These are phyloP conservation scores for Archilochus colubris DNA, from an alignment of 2,113 vertebrate genomes.

Conservation along the genomic window DNA sequence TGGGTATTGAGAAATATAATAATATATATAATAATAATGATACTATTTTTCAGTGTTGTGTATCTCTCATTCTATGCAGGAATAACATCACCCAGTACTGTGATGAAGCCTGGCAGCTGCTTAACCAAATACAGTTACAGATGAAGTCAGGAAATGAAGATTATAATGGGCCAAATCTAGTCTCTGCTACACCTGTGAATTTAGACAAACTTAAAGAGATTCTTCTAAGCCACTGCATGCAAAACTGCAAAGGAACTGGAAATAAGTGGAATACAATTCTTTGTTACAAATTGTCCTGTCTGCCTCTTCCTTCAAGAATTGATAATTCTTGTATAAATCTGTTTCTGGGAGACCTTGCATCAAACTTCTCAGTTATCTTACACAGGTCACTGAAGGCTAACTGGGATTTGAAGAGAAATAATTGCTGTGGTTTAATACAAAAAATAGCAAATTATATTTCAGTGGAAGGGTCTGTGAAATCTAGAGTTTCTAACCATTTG, in stretches of 20 bases:
- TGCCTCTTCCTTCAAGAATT: neutral
- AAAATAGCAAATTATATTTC: neutral
- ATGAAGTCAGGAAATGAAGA: neutral
- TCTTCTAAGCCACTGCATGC: neutral
- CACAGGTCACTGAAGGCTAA: neutral
- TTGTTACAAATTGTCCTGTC: neutral
- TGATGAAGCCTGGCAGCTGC: neutral
- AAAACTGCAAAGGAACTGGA: neutral
- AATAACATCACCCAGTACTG: neutral
- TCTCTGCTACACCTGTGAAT: neutral
- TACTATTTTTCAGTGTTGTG: neutral
- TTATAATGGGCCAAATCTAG: neutral
- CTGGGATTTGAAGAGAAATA: neutral
- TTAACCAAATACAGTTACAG: neutral
- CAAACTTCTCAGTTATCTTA: neutral
- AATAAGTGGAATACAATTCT: neutral
- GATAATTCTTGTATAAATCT: neutral
- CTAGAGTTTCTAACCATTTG: neutral
- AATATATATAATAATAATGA: neutral
- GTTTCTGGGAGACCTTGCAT: neutral
- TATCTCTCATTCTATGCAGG: neutral
- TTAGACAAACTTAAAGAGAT: neutral
- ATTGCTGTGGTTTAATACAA: neutral
- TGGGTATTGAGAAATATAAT: neutral
- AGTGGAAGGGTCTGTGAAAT: neutral